These are phyloP conservation scores for Acholoe squamosa DNA, from an alignment of 2,888 invertebrate species.

Conservation along the genomic window DNA sequence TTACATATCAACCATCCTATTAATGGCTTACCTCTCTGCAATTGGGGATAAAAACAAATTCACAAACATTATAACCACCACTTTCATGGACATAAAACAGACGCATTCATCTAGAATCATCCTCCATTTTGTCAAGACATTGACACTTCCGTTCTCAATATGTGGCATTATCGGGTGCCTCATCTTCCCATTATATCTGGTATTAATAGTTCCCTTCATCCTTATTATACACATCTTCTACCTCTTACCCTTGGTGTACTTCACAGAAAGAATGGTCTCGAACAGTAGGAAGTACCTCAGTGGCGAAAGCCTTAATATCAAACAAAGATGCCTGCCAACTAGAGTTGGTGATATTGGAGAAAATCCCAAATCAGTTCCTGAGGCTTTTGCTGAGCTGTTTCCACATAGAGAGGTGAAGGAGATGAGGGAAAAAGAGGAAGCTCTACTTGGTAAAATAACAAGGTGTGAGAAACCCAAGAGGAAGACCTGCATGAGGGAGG, in stretches of 20 bases:
- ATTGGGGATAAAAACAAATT: slow-evolving; percentile 71
- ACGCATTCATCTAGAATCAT: slow-evolving; percentile 78
- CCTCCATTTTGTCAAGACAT: slow-evolving; percentile 75
- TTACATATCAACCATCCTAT: slow-evolving; percentile 75
- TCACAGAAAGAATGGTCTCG: background rate
- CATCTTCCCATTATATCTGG: slow-evolving; percentile 76
- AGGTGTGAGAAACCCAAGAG: background rate
- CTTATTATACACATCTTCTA: slow-evolving; percentile 75
- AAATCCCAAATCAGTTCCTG: background rate
- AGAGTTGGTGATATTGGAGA: background rate
- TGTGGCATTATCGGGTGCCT: slow-evolving; percentile 78
- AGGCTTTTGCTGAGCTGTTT: background rate
- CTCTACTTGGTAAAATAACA: background rate
- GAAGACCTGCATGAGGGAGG: background rate
- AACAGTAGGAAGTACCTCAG: background rate
- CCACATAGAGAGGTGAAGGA: background rate
- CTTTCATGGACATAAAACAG: slow-evolving; percentile 78
- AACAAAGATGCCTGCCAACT: no score
- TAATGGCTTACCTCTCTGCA: slow-evolving; percentile 74
- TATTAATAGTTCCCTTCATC: slow-evolving; percentile 74
- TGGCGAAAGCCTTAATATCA: background rate
- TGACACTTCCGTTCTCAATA: slow-evolving; percentile 79
- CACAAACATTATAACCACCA: slow-evolving; percentile 75
- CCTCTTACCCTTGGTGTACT: slow-evolving; percentile 78
- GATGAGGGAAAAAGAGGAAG: background rate